Base-by-base conservation (phyloP, 1,140 invertebrate genomes). In the Ostrea edulis region DNA sequence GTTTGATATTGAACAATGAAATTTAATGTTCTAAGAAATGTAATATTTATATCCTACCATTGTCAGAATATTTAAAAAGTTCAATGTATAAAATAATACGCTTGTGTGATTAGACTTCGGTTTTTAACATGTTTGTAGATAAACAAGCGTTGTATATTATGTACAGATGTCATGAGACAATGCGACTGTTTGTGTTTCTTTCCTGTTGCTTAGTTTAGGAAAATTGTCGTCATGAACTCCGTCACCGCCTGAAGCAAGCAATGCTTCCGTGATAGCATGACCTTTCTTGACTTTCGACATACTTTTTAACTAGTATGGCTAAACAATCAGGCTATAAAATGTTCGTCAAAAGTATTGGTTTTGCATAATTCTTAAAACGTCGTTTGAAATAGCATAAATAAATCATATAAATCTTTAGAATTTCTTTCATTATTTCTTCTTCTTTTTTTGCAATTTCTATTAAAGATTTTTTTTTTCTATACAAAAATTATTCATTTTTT, bases 211-310 rank as follows among this genome's bases (percentile, higher is more conserved):
- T 44, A 44, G 35, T 44, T 44, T 44, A 25, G 25, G 55, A 84
- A 52, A 83, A 55, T 44, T 53, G 35, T 55, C 81, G 77, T 86
- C 85, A 82, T 29, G 62, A 82, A 86, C 53, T 82, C 11, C 17
- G 53, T 52, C 52, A 9, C 22, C 4, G n/a, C 51, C n/a, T 55
- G 25, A 53, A 71, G 22, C 68, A 71, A 11, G 11, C 68, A 25
- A 71, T 25, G 25, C 68, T 77, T 77, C 68, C 68, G 25, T 77
- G 68, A 77, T 77, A 25, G 29, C 29, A 9, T 77, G 68, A 77
- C 68, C 68, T 77, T 9, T 77, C 5, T 77, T 29, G 25, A 77
- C 68, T 25, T 35, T 9, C 29, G 68, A 29, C 25, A 22, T 35
- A 77, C 29, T 77, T 77, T 77, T 35, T 62, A 25, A 62, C 14